phyloP scores from a whole-genome alignment of 2,888 invertebrate genomes.

The Drosophila robusta region DNA sequence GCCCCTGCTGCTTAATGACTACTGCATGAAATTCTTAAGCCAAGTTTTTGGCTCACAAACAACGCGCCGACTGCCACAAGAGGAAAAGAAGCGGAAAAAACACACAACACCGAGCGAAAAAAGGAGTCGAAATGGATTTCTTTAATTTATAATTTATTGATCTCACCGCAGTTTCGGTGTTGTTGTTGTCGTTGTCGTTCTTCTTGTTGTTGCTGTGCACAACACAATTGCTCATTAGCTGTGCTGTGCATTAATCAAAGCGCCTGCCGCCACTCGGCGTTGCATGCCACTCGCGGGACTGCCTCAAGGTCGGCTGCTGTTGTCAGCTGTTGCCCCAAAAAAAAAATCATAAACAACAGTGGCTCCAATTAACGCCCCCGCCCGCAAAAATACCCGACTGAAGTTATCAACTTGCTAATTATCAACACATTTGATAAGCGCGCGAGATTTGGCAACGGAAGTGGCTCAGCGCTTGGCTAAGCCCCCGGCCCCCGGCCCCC shows the following conservation, averaged over 20 bases:
- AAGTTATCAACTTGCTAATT: conserved; percentile 64
- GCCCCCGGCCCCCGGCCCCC: no score
- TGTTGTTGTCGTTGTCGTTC: conserved; percentile 1
- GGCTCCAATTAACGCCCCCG: conserved; percentile 3
- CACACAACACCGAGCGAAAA: conserved; percentile 3
- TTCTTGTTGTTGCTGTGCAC: conserved; percentile 35
- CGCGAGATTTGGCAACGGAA: conserved; percentile 46
- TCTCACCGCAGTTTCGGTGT: conserved; percentile 68
- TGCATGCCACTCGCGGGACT: conserved; percentile 26
- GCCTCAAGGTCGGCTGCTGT: conserved; percentile 43
- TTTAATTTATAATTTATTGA: conserved; percentile 80
- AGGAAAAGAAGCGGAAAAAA: conserved; percentile 22
- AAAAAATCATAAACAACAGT: neutral
- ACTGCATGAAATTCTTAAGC: conserved; percentile 74
- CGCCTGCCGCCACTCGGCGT: conserved; percentile 30
- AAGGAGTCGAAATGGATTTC: conserved; percentile 72
- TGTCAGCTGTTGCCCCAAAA: conserved; percentile 7
- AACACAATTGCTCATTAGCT: conserved; percentile 79
- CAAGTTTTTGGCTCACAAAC: conserved; percentile 63
- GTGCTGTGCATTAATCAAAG: conserved; percentile 70
- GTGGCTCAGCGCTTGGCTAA: conserved; percentile 24
- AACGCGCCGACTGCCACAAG: conserved; percentile 35
- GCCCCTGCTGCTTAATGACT: conserved; percentile 66
- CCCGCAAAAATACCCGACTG: conserved; percentile 9
- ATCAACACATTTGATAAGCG: conserved; percentile 67